phyloP scores from a whole-genome alignment of 2,888 invertebrate species.

The Ligdia adustata region DNA sequence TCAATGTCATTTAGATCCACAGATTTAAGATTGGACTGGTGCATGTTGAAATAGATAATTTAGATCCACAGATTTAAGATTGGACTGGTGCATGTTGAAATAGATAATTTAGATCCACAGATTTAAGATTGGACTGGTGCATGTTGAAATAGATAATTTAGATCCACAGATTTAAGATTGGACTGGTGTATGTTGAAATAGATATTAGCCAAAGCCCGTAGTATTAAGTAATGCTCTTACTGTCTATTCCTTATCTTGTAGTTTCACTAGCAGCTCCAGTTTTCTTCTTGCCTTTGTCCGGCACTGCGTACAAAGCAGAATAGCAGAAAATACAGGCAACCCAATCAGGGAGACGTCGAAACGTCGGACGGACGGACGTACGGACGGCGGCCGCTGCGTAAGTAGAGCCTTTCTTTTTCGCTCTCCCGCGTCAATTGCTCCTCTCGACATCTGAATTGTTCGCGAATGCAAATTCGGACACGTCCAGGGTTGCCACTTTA shows the following conservation, averaged over 20 bases:
- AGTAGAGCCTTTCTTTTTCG: slow-evolving; percentile 40
- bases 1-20: no score
- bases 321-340: slow-evolving; percentile 55
- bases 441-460: slow-evolving; percentile 38
- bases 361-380: slow-evolving; percentile 47
- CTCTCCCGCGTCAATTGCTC: slow-evolving; percentile 37
- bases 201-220: no score
- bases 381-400: slow-evolving; percentile 34
- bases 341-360: slow-evolving; percentile 67
- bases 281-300: slow-evolving; percentile 57
- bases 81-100: no score
- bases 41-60: no score
- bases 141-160: no score
- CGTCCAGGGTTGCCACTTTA: slow-evolving; percentile 30
- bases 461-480: slow-evolving; percentile 37
- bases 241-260: slow-evolving; percentile 9
- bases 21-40: no score
- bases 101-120: no score
- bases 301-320: slow-evolving; percentile 46
- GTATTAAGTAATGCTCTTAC: slow-evolving; percentile 5
- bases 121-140: no score
- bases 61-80: no score
- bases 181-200: no score
- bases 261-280: slow-evolving; percentile 45
- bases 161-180: no score